phyloP scores from a whole-genome alignment of 2,113 vertebrate species.

The Tachycineta bicolor region DNA sequence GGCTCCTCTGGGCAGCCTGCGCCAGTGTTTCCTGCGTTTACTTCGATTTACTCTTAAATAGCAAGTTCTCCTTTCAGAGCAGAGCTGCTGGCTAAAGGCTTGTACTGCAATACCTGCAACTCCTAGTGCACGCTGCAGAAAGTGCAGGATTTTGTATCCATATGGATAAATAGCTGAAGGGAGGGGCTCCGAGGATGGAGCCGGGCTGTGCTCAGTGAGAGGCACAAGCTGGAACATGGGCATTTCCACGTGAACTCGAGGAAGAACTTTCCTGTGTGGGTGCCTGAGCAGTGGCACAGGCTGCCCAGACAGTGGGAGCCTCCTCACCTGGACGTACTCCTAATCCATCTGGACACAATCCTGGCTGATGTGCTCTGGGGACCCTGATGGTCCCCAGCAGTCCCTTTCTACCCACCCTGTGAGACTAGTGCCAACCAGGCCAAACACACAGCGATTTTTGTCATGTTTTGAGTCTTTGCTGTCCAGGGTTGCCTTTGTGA shows the following conservation, averaged over 20 bases:
- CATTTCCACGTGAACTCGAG: neutral
- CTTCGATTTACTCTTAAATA: fast-evolving
- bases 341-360: neutral
- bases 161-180: neutral
- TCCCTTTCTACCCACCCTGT: neutral
- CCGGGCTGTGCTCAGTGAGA: fast-evolving
- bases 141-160: fast-evolving
- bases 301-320: neutral
- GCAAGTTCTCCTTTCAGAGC: fast-evolving
- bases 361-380: neutral
- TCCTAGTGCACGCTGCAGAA: fast-evolving
- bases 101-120: fast-evolving
- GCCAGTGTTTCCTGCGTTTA: fast-evolving
- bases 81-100: neutral
- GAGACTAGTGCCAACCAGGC: neutral
- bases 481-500: fast-evolving
- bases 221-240: neutral
- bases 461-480: neutral
- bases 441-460: fast-evolving
- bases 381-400: neutral
- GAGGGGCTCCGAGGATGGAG: neutral
- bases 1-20: neutral
- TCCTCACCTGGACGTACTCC: neutral
- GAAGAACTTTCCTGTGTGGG: too few species aligned
- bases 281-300: neutral